These are phyloP conservation scores for Pteronotus mesoamericanus DNA, from an alignment of 2,797 vertebrate genomes.

Conservation along the genomic window DNA sequence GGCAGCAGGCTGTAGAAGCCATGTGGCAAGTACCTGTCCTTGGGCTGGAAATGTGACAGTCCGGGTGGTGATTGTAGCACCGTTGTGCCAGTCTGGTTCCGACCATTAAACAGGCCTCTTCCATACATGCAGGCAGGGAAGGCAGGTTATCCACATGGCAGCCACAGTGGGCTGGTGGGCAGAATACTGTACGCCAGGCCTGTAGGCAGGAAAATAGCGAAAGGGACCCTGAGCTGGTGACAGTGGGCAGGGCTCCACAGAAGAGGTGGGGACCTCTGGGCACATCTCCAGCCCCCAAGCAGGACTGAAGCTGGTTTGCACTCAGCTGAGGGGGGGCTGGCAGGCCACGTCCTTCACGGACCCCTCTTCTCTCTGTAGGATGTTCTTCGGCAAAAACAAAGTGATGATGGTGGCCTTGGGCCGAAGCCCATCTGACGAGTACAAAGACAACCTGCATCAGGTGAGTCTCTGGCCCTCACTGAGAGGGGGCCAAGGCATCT, in stretches of 20 bases:
- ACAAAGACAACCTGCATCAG: constrained; percentile 96
- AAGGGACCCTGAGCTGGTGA: neutral
- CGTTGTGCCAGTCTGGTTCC: neutral
- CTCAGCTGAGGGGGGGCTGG: neutral
- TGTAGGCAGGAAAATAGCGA: neutral
- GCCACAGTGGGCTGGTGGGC: neutral
- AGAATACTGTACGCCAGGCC: neutral
- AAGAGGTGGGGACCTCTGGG: neutral
- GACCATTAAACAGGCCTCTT: neutral
- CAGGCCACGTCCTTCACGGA: neutral
- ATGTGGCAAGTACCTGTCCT: neutral
- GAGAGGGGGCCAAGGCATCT: accelerated
- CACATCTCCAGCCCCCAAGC: neutral
- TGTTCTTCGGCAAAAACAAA: constrained; percentile 99
- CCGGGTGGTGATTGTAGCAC: neutral
- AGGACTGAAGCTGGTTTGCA: neutral
- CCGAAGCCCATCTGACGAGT: constrained; percentile 90
- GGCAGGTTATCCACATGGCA: accelerated
- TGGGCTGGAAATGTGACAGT: neutral
- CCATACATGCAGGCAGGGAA: accelerated
- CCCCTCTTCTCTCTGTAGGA: constrained; percentile 78
- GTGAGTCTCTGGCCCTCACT: constrained; percentile 69
- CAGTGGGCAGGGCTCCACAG: neutral
- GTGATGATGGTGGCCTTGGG: constrained; percentile 97
- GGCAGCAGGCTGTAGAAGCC: neutral